phyloP scores from a whole-genome alignment of 2,113 vertebrate genomes.

The Myotis davidii region DNA sequence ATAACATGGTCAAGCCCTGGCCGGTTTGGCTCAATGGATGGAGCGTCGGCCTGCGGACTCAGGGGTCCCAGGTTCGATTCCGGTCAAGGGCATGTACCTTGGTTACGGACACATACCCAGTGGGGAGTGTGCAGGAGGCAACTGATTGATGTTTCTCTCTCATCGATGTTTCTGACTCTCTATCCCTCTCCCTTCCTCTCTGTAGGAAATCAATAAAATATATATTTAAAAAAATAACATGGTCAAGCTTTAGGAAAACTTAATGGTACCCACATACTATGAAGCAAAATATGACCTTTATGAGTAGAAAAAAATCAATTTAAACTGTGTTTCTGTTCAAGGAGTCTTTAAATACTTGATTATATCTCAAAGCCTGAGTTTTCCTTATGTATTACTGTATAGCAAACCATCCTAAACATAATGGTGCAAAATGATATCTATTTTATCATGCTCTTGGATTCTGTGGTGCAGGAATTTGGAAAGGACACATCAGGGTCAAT shows the following conservation, averaged over 20 bases:
- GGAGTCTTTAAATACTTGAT: constrained; percentile 57
- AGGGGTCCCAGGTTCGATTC: too few species aligned
- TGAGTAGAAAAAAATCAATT: neutral
- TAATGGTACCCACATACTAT: neutral
- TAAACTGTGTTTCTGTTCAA: constrained; percentile 63
- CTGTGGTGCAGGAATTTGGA: constrained; percentile 11
- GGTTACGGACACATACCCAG: too few species aligned
- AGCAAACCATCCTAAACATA: constrained; percentile 15
- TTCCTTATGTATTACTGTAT: constrained; percentile 9
- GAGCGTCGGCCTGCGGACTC: too few species aligned
- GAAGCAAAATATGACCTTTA: constrained; percentile 49
- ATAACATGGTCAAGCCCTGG: neutral
- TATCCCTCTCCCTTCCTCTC: too few species aligned
- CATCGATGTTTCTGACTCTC: too few species aligned
- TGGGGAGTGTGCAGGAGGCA: too few species aligned
- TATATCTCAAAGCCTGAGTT: constrained; percentile 41
- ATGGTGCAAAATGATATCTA: neutral
- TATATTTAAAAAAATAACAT: too few species aligned
- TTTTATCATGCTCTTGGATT: constrained; percentile 29
- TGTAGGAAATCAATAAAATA: too few species aligned
- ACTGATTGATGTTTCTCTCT: too few species aligned
- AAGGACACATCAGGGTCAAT: neutral
- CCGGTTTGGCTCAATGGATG: too few species aligned
- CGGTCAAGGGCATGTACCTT: too few species aligned
- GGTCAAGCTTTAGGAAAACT: neutral